Conservation (phyloP, 2,113 vertebrate genomes). For the Guaruba guarouba region DNA sequence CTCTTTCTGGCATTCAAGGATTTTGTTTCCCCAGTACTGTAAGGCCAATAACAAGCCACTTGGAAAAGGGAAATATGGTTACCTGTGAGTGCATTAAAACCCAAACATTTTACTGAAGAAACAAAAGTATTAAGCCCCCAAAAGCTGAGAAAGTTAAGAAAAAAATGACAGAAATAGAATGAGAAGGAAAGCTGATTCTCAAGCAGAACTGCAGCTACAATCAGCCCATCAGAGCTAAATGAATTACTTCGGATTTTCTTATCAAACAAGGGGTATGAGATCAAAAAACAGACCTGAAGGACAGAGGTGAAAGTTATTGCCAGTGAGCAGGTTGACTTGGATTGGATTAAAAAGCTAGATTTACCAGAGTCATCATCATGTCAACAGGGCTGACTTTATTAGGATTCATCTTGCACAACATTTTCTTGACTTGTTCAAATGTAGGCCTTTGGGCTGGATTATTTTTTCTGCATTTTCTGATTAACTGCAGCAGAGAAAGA, state of each 20-base stretch:
- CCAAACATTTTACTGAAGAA: neutral
- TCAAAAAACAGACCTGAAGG: neutral
- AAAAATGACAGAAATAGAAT: neutral
- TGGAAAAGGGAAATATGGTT: neutral
- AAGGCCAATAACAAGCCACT: neutral
- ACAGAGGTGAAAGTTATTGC: neutral
- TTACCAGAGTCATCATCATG: constrained; percentile 88
- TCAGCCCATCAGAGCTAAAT: neutral
- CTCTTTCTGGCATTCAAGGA: neutral
- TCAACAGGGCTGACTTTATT: constrained; percentile 87
- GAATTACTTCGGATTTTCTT: neutral
- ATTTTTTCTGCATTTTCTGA: constrained; percentile 77
- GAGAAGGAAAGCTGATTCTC: neutral
- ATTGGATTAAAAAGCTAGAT: neutral
- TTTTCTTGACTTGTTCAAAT: constrained; percentile 86
- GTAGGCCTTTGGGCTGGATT: constrained; percentile 80
- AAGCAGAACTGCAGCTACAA: neutral
- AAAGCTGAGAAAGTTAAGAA: neutral
- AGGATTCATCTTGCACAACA: constrained; percentile 83
- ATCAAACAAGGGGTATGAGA: neutral
- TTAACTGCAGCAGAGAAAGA: constrained; percentile 71
- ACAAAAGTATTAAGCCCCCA: neutral
- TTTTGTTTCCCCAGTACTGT: neutral
- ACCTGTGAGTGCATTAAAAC: neutral
- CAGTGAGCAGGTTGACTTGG: neutral